These are phyloP conservation scores for Ptiloglossa arizonensis DNA, from an alignment of 1,140 invertebrate genomes.

Conservation along the genomic window DNA sequence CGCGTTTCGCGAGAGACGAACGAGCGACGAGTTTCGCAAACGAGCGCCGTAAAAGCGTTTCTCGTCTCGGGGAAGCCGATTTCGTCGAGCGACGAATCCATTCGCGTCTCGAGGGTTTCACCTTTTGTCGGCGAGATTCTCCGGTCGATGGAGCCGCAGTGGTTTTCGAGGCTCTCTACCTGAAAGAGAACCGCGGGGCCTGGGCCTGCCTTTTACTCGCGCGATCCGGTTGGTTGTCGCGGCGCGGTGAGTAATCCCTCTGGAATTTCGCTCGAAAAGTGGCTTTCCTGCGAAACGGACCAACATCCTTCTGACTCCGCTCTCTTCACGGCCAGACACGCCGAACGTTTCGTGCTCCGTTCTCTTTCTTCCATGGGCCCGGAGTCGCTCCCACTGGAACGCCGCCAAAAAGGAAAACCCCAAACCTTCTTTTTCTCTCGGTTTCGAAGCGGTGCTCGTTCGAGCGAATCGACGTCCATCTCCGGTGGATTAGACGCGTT, in stretches of 20 bases:
- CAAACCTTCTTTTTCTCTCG: neutral
- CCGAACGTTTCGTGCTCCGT: neutral
- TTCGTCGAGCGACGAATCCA: constrained; percentile 22
- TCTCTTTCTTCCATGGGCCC: neutral
- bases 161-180: constrained; percentile 38
- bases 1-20: no score
- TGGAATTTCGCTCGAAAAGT: constrained; percentile 67
- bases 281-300: constrained; percentile 43
- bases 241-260: constrained; percentile 59
- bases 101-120: constrained; percentile 7
- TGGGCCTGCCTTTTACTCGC: constrained; percentile 29
- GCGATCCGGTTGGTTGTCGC: constrained; percentile 7
- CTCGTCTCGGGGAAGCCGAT: constrained; percentile 31
- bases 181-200: constrained; percentile 9
- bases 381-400: constrained; percentile 3
- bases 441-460: constrained; percentile 5
- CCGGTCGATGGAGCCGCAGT: constrained; percentile 1
- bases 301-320: constrained; percentile 8
- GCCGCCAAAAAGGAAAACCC: constrained; percentile 7
- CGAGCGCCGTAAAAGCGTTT: constrained; percentile 22
- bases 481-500: no score
- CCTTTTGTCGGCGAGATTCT: constrained; percentile 29
- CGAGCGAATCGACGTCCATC: neutral
- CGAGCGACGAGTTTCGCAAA: constrained; percentile 3
- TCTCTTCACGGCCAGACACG: constrained; percentile 1